These are phyloP conservation scores for Ageneiosus marmoratus DNA, from an alignment of 2,113 vertebrate genomes.

Conservation along the genomic window DNA sequence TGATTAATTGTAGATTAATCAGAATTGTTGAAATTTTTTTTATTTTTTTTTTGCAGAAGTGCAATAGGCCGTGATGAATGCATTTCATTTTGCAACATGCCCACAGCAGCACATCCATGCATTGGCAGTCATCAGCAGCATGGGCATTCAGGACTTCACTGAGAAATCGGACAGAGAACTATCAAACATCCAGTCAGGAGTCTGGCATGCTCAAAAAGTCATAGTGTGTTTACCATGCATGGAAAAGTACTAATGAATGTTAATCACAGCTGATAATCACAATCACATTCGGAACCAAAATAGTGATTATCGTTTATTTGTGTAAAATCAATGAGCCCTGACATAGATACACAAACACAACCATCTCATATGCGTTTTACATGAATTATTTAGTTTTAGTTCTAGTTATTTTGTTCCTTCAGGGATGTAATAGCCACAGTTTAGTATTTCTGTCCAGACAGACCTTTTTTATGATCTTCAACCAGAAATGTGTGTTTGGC, in stretches of 20 bases:
- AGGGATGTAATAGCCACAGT: background rate
- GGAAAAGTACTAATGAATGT: conserved; percentile 5
- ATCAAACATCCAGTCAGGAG: conserved; percentile 1
- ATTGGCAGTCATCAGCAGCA: background rate
- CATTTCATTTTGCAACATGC: conserved; percentile 12
- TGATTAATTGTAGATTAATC: conserved; percentile 30
- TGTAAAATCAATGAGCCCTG: conserved; percentile 3
- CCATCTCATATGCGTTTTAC: background rate
- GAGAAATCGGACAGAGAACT: background rate
- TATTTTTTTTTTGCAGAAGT: background rate
- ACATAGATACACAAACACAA: background rate
- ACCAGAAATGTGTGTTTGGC: conserved; percentile 8
- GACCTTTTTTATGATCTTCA: conserved; percentile 21
- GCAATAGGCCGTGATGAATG: conserved; percentile 19
- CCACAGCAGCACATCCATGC: conserved; percentile 8
- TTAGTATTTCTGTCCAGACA: conserved; percentile 15
- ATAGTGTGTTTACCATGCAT: background rate
- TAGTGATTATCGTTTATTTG: conserved; percentile 25
- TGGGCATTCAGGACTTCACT: background rate
- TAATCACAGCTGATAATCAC: conserved; percentile 27
- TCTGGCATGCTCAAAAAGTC: conserved; percentile 1
- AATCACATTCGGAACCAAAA: background rate
- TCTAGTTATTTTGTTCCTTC: background rate
- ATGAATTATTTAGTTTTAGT: conserved; percentile 12
- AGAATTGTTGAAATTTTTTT: background rate